A percentile compares a stretch with the other conserved stretches of the same genome.
phyloP scores from a whole-genome alignment of 2,888 invertebrate species.

The Cataglyphis albicans region DNA sequence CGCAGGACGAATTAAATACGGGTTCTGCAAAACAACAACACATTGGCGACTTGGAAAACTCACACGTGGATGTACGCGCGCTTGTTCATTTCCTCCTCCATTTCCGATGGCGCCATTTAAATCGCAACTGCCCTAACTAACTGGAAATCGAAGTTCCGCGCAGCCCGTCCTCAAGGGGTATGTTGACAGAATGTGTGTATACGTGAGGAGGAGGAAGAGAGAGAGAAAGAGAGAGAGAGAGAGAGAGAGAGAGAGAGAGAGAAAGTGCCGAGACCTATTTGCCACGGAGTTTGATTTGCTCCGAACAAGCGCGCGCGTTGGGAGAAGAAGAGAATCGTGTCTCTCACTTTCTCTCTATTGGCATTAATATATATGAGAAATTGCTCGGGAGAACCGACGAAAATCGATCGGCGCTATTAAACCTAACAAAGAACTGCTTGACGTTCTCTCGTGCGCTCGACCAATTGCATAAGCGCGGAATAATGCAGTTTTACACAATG shows the following conservation, averaged over 20 bases:
- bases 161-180: constrained; percentile 51
- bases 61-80: constrained; percentile 51
- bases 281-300: constrained; percentile 52
- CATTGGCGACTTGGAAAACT: constrained; percentile 45
- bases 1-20: constrained; percentile 27
- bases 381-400: constrained; percentile 47
- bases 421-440: constrained; percentile 53
- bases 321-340: constrained; percentile 43
- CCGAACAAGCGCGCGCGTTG: constrained; percentile 38
- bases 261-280: constrained; percentile 27
- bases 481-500: constrained; percentile 57
- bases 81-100: constrained; percentile 85
- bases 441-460: constrained; percentile 27
- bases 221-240: constrained; percentile 26
- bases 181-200: constrained; percentile 25
- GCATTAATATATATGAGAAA: constrained; percentile 57
- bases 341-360: constrained; percentile 31
- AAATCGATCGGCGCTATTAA: constrained; percentile 53
- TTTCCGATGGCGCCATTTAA: constrained; percentile 83
- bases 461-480: constrained; percentile 55
- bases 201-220: not conserved
- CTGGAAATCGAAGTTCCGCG: constrained; percentile 80
- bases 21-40: constrained; percentile 9
- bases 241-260: constrained; percentile 44
- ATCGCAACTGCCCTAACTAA: constrained; percentile 82